These are phyloP conservation scores for Sclerurus mexicanus DNA, from an alignment of 2,113 vertebrate species.

Conservation along the genomic window DNA sequence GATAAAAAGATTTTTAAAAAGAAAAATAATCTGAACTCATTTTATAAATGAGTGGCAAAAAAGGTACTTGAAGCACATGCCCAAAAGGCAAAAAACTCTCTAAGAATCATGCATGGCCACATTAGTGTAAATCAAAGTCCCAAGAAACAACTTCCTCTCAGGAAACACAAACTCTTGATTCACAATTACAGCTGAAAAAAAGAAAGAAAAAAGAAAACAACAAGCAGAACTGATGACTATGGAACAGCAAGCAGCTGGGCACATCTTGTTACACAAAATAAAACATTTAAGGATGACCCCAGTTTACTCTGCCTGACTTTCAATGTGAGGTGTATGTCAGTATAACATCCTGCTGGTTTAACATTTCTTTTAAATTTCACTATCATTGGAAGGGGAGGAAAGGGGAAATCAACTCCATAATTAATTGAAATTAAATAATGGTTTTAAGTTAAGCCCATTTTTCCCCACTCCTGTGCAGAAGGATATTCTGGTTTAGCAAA, in stretches of 20 bases:
- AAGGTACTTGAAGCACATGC: neutral
- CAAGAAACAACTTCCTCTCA: neutral
- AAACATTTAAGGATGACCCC: neutral
- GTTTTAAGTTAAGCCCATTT: neutral
- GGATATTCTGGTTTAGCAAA: neutral
- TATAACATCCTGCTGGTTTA: neutral
- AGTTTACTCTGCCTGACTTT: neutral
- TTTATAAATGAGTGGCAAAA: neutral
- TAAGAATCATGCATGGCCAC: neutral
- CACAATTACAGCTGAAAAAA: neutral
- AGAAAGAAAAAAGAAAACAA: neutral
- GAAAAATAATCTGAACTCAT: neutral
- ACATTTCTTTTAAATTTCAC: neutral
- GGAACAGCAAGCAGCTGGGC: neutral
- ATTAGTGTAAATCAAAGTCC: neutral
- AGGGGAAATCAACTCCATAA: neutral
- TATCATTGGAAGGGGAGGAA: neutral
- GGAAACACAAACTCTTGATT: neutral
- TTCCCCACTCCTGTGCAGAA: neutral
- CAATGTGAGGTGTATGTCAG: neutral
- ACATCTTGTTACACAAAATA: neutral
- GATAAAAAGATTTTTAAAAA: neutral
- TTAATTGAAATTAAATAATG: neutral
- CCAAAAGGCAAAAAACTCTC: neutral
- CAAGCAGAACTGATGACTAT: neutral